Evolutionary conservation across 2,888 invertebrate species (phyloP).

Genomic region (Mesoligia furuncula): DNA sequence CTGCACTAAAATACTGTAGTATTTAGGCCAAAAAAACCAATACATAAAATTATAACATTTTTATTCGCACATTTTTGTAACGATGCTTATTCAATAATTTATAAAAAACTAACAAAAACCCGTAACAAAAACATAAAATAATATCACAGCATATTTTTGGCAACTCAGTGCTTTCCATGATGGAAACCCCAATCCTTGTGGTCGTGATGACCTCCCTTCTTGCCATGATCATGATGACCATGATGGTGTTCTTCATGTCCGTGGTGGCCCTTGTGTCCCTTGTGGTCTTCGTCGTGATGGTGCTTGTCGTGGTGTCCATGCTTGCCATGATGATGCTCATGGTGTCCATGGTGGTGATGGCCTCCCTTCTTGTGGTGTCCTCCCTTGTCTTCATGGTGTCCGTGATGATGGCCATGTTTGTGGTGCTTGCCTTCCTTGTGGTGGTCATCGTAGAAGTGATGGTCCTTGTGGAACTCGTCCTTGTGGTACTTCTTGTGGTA

Average conservation of each 20-base stretch:
- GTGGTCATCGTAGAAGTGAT: slow-evolving; percentile 88
- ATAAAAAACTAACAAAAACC: slow-evolving; percentile 75
- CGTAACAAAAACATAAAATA: slow-evolving; percentile 72
- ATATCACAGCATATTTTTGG: slow-evolving; percentile 82
- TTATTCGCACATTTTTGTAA: slow-evolving; percentile 61
- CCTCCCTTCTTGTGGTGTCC: slow-evolving; percentile 88
- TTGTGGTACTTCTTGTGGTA: slow-evolving; percentile 89
- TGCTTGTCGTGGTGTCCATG: slow-evolving; percentile 87
- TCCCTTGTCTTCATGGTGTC: slow-evolving; percentile 84
- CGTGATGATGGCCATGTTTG: slow-evolving; percentile 86
- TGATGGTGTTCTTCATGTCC: slow-evolving; percentile 88
- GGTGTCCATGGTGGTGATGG: slow-evolving; percentile 85
- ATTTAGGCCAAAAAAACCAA: slow-evolving; percentile 16
- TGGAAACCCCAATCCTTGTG: slow-evolving; percentile 88
- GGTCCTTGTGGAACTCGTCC: slow-evolving; percentile 87
- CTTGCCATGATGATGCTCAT: slow-evolving; percentile 87
- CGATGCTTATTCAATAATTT: slow-evolving; percentile 68
- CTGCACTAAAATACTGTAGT: neutral
- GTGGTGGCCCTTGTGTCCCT: slow-evolving; percentile 88
- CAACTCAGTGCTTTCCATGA: slow-evolving; percentile 85
- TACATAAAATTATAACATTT: slow-evolving; percentile 40
- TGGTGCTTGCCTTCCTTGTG: slow-evolving; percentile 88
- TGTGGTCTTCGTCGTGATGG: slow-evolving; percentile 85
- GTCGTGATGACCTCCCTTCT: slow-evolving; percentile 86
- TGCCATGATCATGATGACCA: slow-evolving; percentile 87